Conservation (phyloP, 2,797 vertebrate species). For the Pangasius mekongensis region DNA sequence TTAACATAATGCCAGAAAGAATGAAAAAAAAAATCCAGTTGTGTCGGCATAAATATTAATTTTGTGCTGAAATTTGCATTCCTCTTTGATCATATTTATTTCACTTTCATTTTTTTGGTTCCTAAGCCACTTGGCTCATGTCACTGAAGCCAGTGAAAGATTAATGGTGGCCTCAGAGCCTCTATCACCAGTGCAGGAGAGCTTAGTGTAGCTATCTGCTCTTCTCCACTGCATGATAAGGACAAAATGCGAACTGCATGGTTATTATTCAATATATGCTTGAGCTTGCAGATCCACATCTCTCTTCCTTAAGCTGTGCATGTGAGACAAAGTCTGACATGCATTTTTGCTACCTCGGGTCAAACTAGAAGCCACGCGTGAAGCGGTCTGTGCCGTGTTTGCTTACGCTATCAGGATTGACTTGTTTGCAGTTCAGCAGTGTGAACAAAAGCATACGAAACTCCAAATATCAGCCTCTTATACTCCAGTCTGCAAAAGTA, state of each 20-base stretch:
- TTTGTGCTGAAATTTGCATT: constrained; percentile 46
- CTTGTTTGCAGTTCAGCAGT: constrained; percentile 35
- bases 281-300: constrained; percentile 30
- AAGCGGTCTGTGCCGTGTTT: constrained; percentile 23
- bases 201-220: constrained; percentile 26
- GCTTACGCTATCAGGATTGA: constrained; percentile 48
- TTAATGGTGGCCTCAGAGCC: constrained; percentile 58
- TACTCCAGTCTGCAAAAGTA: background rate
- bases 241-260: constrained; percentile 25
- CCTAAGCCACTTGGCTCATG: constrained; percentile 54
- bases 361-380: constrained; percentile 4
- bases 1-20: constrained; percentile 19
- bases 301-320: constrained; percentile 22
- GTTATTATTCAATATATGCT: constrained; percentile 20
- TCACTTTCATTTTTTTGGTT: constrained; percentile 52
- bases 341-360: constrained; percentile 8
- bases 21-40: constrained; percentile 7
- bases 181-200: constrained; percentile 17
- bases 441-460: constrained; percentile 23
- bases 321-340: constrained; percentile 30
- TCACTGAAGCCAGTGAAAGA: constrained; percentile 61
- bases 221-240: constrained; percentile 34
- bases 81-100: constrained; percentile 62
- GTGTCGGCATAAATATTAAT: constrained; percentile 36
- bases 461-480: constrained; percentile 14